These are phyloP conservation scores for Meloidogyne floridensis DNA, from an alignment of 1,140 invertebrate species.

Conservation along the genomic window DNA sequence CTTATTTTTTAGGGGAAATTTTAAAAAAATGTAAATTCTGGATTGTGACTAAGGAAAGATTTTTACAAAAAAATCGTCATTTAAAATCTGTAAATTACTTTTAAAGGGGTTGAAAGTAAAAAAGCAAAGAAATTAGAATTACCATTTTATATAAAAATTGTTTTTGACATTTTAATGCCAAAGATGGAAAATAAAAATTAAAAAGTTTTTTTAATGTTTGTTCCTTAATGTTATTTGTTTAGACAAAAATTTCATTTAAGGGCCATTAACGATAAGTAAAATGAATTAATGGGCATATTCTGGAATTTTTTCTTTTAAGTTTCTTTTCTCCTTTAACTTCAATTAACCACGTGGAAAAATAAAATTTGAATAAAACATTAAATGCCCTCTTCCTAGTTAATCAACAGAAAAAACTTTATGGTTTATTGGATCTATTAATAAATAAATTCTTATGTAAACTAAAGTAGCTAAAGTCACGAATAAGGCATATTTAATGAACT, in stretches of 20 bases:
- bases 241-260: neutral
- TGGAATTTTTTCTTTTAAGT: neutral
- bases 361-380: neutral
- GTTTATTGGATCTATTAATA: neutral
- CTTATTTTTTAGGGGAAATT: too few relatives aligned
- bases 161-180: conserved; percentile 3
- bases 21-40: neutral
- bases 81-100: neutral
- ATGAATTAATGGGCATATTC: neutral
- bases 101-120: neutral
- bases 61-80: neutral
- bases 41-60: neutral
- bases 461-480: neutral
- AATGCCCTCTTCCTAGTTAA: neutral
- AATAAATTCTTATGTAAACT: neutral
- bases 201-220: neutral
- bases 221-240: neutral
- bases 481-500: too few relatives aligned
- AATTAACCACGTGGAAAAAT: neutral
- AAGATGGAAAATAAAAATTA: neutral
- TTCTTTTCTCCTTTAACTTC: neutral
- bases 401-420: neutral
- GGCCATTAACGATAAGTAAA: neutral
- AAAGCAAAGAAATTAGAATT: neutral
- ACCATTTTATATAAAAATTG: neutral